These are phyloP conservation scores for Julus scanicus DNA, from an alignment of 2,888 invertebrate genomes.

Conservation along the genomic window DNA sequence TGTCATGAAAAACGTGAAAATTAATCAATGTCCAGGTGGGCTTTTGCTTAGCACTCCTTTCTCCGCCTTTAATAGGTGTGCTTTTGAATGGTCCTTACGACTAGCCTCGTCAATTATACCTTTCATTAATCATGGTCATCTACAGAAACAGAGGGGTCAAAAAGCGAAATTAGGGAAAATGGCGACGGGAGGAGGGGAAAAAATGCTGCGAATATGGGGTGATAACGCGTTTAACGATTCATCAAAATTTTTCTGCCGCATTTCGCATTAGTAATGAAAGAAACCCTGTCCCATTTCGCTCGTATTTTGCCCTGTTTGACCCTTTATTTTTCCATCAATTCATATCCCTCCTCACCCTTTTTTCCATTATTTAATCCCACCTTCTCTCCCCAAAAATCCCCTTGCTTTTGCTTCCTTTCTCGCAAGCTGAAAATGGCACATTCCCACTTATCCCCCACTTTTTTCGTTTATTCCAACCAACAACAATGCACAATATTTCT, in stretches of 20 bases:
- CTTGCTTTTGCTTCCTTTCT: not conserved
- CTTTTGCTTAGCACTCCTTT: constrained; percentile 46
- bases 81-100: constrained; percentile 24
- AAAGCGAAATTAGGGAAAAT: constrained; percentile 39
- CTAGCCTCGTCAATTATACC: constrained; percentile 46
- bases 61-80: constrained; percentile 29
- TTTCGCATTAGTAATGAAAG: constrained; percentile 27
- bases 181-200: not conserved
- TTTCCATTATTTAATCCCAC: constrained; percentile 36
- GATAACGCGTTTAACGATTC: constrained; percentile 33
- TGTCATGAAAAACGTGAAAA: constrained; percentile 41
- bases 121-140: constrained; percentile 51
- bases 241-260: constrained; percentile 30
- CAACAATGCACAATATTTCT: constrained; percentile 21
- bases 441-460: constrained; percentile 9
- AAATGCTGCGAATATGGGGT: constrained; percentile 14
- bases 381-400: not conserved
- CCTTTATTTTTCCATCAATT: constrained; percentile 39
- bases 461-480: not conserved
- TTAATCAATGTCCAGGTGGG: constrained; percentile 47
- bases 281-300: constrained; percentile 41
- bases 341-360: not conserved
- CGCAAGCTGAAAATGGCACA: not conserved
- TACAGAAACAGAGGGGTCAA: constrained; percentile 43
- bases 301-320: constrained; percentile 28